Percentiles rank a stretch among this genome's conserved stretches.
Evolutionary conservation across 2,113 vertebrate genomes (phyloP).

Genomic region (Apteryx owenii): DNA sequence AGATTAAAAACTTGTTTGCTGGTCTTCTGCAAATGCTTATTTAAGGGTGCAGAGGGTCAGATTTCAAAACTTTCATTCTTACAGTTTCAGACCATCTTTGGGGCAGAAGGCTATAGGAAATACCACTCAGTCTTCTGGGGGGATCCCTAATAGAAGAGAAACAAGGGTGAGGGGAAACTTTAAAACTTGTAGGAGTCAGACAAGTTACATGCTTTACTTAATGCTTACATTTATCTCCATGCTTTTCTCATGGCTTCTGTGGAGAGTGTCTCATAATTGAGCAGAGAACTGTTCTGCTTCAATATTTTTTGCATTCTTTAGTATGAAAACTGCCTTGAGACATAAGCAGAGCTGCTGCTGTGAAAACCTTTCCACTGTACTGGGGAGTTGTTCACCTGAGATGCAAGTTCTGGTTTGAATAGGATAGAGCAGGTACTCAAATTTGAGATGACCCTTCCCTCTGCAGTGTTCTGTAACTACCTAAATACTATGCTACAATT

Average conservation of each 20-base stretch:
- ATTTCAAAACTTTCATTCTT: background rate
- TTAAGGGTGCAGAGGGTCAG: background rate
- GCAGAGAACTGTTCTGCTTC: conserved; percentile 16
- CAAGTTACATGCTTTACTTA: background rate
- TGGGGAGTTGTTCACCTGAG: background rate
- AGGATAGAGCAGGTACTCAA: background rate
- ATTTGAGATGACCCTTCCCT: background rate
- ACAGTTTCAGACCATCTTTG: background rate
- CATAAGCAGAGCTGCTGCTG: background rate
- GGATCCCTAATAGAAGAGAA: background rate
- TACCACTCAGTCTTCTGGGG: background rate
- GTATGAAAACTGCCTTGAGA: background rate
- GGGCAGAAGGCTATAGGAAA: background rate
- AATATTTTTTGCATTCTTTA: conserved; percentile 48
- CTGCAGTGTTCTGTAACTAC: background rate
- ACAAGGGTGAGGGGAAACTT: background rate
- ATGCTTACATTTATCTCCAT: background rate
- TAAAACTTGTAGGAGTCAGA: background rate
- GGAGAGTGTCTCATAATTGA: background rate
- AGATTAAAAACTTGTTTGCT: background rate
- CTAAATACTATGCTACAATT: background rate
- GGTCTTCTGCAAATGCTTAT: background rate
- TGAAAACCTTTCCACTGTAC: background rate
- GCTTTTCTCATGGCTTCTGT: background rate
- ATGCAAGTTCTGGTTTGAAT: background rate